Evolutionary conservation across 1,140 invertebrate species (phyloP).

Genomic region (Pseudomyrmex cubaensis): DNA sequence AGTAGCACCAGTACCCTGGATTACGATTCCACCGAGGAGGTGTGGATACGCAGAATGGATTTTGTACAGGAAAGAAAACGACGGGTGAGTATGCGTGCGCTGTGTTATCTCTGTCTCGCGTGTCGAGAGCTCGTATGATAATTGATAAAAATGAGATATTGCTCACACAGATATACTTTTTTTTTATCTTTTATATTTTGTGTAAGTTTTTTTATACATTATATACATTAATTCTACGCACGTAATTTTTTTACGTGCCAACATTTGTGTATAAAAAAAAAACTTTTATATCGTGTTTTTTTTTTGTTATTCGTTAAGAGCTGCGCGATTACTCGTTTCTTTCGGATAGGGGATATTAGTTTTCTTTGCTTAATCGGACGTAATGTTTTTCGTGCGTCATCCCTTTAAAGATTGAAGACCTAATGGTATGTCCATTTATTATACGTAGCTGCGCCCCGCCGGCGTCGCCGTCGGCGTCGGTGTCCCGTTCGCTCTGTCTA

Average conservation of each 20-base stretch:
- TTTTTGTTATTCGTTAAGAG: too few relatives aligned
- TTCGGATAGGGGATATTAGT: background rate
- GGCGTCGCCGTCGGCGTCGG: slow-evolving; percentile 10
- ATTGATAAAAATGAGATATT: too few relatives aligned
- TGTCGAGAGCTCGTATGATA: background rate
- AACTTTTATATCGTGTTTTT: background rate
- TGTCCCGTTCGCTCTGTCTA: slow-evolving; percentile 13
- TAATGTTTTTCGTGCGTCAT: background rate
- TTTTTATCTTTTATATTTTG: too few relatives aligned
- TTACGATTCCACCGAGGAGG: slow-evolving; percentile 87
- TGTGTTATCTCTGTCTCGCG: background rate
- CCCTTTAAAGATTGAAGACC: slow-evolving; percentile 17
- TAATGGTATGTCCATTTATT: slow-evolving; percentile 17
- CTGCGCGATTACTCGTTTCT: background rate
- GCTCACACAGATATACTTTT: too few relatives aligned
- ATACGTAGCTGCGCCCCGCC: background rate
- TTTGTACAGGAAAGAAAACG: slow-evolving; percentile 81
- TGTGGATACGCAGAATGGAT: slow-evolving; percentile 89
- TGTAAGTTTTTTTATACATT: too few relatives aligned
- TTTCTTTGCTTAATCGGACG: background rate
- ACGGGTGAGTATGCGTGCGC: slow-evolving; percentile 75
- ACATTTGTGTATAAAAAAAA: too few relatives aligned
- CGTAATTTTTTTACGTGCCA: too few relatives aligned
- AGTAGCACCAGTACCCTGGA: slow-evolving; percentile 88
- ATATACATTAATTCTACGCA: too few relatives aligned